These are phyloP conservation scores for Perithous albicinctus DNA, from an alignment of 2,888 invertebrate genomes.

Conservation along the genomic window DNA sequence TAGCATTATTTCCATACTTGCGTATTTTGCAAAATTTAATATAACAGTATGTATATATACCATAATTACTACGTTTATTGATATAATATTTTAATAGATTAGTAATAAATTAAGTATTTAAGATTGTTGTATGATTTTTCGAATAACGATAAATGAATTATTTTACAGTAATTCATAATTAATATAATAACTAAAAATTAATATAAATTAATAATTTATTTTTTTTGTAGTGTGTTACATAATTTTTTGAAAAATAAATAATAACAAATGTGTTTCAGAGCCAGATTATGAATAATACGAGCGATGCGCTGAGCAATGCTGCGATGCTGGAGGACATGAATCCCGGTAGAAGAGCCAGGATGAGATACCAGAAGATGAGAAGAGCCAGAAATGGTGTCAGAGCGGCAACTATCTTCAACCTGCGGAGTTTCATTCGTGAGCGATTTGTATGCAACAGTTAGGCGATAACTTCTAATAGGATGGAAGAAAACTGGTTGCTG, in stretches of 20 bases:
- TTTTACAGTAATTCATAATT: too few relatives aligned
- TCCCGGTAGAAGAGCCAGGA: slow-evolving; percentile 54
- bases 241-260: not conserved
- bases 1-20: not conserved
- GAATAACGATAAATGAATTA: not conserved
- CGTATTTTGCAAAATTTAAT: not conserved
- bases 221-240: too few relatives aligned
- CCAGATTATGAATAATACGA: slow-evolving; percentile 69
- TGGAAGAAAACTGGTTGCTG: slow-evolving; percentile 7
- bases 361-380: slow-evolving; percentile 60
- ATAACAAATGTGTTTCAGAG: slow-evolving; percentile 53
- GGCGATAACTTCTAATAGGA: slow-evolving; percentile 4
- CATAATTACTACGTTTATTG: not conserved
- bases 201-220: too few relatives aligned
- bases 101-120: not conserved
- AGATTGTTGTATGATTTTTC: not conserved
- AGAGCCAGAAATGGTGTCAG: slow-evolving; percentile 71
- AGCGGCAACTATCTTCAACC: slow-evolving; percentile 68
- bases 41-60: not conserved
- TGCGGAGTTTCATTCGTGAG: slow-evolving; percentile 61
- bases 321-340: slow-evolving; percentile 38
- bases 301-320: slow-evolving; percentile 53
- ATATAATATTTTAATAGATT: not conserved
- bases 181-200: not conserved
- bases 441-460: not conserved